Evolutionary conservation across 2,797 vertebrate genomes (phyloP).

Genomic region (Liasis olivaceus): DNA sequence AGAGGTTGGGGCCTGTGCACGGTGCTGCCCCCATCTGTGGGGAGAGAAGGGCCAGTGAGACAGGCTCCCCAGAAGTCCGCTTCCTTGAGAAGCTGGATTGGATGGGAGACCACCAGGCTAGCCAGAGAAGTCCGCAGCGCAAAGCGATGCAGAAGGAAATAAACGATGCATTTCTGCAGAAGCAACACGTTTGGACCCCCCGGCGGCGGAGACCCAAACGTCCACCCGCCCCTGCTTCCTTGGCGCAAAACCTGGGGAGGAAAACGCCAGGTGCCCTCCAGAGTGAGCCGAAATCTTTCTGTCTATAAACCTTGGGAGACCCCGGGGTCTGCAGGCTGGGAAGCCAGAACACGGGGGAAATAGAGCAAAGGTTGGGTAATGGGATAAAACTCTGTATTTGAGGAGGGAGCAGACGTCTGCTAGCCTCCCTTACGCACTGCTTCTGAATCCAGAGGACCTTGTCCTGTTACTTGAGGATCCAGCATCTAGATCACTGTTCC

Average conservation of each 20-base stretch:
- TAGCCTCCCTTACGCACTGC: no score
- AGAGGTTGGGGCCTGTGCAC: slow-evolving; percentile 93
- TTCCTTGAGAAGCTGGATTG: not conserved
- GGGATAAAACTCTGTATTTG: no score
- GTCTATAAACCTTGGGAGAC: not conserved
- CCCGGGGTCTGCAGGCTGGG: not conserved
- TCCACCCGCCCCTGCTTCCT: no score
- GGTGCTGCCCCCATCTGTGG: slow-evolving; percentile 84
- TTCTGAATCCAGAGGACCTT: no score
- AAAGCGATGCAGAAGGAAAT: not conserved
- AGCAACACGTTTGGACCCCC: not conserved
- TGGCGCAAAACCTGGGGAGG: not conserved
- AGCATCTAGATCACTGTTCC: not conserved
- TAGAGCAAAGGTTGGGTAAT: not conserved
- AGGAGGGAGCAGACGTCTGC: no score
- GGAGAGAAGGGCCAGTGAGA: not conserved
- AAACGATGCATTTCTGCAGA: not conserved
- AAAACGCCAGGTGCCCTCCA: not conserved
- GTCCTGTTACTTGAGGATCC: no score
- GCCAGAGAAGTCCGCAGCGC: not conserved
- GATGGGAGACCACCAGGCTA: not conserved
- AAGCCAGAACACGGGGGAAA: not conserved
- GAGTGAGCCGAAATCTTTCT: not conserved
- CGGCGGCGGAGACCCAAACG: not conserved
- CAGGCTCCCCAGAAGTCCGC: accelerated